These are phyloP conservation scores for Dicyrtoma fusca DNA, from an alignment of 2,888 invertebrate species.

Conservation along the genomic window DNA sequence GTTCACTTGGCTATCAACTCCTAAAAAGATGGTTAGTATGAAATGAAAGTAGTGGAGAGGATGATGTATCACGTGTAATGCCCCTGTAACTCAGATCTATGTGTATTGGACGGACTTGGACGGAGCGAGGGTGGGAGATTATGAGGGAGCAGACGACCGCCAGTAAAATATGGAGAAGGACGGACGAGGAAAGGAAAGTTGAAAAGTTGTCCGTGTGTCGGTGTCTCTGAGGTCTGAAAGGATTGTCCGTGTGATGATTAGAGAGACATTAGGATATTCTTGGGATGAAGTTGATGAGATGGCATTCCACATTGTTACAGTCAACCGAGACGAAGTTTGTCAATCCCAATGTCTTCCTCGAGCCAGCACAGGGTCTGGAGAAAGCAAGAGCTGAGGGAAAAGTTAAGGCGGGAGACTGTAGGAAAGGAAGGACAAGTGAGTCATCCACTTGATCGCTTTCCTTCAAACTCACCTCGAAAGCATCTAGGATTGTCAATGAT, in stretches of 20 bases:
- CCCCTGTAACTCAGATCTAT: neutral
- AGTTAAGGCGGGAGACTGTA: too few species aligned
- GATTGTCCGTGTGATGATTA: conserved; percentile 19
- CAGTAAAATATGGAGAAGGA: too few species aligned
- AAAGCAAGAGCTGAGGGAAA: conserved; percentile 8
- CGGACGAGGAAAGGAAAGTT: too few species aligned
- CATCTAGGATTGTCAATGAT: conserved; percentile 21
- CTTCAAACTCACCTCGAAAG: conserved; percentile 16
- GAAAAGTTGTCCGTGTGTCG: neutral
- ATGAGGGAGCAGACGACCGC: too few species aligned
- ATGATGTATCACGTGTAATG: too few species aligned
- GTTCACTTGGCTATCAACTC: neutral
- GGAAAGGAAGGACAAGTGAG: conserved; percentile 16
- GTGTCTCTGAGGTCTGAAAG: neutral
- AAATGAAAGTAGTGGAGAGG: too few species aligned
- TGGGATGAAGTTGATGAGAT: conserved; percentile 3
- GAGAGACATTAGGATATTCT: conserved; percentile 21
- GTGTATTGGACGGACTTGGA: neutral
- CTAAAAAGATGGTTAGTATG: too few species aligned
- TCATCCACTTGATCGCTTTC: conserved; percentile 29
- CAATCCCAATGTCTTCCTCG: neutral
- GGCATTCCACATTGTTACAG: neutral
- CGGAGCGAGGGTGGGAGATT: neutral
- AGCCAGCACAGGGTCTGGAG: neutral
- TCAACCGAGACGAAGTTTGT: conserved; percentile 6